Percentiles rank a stretch among this genome's conserved stretches.
These are phyloP conservation scores for Tromatobia lineatoria DNA, from an alignment of 2,888 invertebrate species.

Conservation along the genomic window DNA sequence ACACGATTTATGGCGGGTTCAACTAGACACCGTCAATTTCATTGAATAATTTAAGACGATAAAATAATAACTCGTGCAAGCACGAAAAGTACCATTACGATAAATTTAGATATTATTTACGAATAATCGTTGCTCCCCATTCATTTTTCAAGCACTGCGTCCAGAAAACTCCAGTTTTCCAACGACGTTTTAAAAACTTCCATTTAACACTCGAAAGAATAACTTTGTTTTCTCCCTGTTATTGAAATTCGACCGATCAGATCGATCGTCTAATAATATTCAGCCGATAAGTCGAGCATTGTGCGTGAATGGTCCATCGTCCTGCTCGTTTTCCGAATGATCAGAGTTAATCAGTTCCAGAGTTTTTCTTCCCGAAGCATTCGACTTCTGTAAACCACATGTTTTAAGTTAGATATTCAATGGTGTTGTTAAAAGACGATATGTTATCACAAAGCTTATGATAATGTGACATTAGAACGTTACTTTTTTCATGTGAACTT, in stretches of 20 bases:
- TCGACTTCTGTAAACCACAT: not conserved
- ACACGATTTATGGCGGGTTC: not conserved
- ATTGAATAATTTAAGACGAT: conserved; percentile 23
- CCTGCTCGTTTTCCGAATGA: conserved; percentile 51
- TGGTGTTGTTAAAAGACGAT: not conserved
- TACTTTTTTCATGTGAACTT: conserved; percentile 33
- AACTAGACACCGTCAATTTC: not conserved
- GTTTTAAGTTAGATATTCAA: not conserved
- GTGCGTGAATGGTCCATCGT: conserved; percentile 28
- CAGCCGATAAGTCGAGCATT: conserved; percentile 19
- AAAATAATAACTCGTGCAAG: conserved; percentile 7
- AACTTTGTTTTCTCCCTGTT: too few relatives aligned
- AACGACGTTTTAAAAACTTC: too few relatives aligned
- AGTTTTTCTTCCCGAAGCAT: conserved; percentile 17
- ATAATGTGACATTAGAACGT: not conserved
- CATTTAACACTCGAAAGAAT: too few relatives aligned
- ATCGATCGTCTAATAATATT: not conserved
- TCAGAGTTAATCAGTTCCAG: conserved; percentile 43
- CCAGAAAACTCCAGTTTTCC: too few relatives aligned
- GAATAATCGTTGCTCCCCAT: not conserved
- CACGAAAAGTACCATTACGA: not conserved
- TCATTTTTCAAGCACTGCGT: too few relatives aligned
- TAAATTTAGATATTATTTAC: conserved; percentile 2
- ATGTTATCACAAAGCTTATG: not conserved
- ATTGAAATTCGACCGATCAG: too few relatives aligned